Evolutionary conservation across 2,888 invertebrate species (phyloP).

Genomic region (Pachydiplax longipennis): DNA sequence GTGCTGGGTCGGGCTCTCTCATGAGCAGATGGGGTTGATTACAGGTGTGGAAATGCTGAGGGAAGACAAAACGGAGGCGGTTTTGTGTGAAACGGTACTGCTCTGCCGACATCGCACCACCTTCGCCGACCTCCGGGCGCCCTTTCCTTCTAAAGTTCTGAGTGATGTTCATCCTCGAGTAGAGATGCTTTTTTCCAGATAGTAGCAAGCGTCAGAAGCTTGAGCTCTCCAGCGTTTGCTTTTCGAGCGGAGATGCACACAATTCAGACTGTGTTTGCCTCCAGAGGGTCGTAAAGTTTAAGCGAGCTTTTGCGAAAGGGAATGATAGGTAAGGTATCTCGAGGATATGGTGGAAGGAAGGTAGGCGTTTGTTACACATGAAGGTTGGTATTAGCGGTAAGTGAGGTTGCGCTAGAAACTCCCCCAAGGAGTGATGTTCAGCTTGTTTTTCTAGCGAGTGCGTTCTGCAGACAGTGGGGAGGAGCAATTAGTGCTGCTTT

Average conservation of each 20-base stretch:
- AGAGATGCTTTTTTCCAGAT: conserved; percentile 3
- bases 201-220: background rate
- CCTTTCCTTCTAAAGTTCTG: background rate
- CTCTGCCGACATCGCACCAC: background rate
- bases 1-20: background rate
- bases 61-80: background rate
- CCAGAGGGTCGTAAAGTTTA: background rate
- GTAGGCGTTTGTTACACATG: background rate
- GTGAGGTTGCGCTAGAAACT: background rate
- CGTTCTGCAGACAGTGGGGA: background rate
- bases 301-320: background rate
- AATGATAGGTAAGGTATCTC: background rate
- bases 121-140: background rate
- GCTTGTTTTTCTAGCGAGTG: background rate
- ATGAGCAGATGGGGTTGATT: background rate
- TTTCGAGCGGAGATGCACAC: background rate
- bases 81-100: background rate
- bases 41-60: background rate
- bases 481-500: background rate
- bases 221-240: background rate
- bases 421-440: background rate
- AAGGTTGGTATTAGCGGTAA: background rate
- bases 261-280: background rate
- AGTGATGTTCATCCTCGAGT: background rate
- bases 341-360: background rate